phyloP scores from a whole-genome alignment of 1,140 invertebrate genomes.

The Eueides isabella region DNA sequence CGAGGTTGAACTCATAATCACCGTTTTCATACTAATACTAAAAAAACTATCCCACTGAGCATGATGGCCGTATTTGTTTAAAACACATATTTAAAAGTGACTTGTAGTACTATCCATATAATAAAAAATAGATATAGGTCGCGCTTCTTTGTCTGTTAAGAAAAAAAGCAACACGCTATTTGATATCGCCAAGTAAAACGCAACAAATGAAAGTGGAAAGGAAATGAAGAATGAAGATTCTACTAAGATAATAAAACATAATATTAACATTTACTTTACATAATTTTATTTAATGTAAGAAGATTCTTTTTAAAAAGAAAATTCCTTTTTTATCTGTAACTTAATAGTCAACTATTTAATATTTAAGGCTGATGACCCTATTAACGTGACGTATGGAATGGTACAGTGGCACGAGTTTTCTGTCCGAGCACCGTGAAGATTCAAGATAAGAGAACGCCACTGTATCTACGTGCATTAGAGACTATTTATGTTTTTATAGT shows the following conservation, averaged over 20 bases:
- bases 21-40: no score
- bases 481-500: slow-evolving; percentile 6
- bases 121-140: no score
- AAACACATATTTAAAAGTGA: no score
- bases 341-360: background rate
- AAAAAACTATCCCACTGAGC: no score
- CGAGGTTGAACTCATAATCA: no score
- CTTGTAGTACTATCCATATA: no score
- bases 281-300: background rate
- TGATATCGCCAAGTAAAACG: background rate
- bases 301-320: background rate
- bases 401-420: slow-evolving; percentile 5
- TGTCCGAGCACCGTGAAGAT: slow-evolving; percentile 14
- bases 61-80: no score
- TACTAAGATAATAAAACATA: background rate
- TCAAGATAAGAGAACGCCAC: background rate
- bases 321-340: background rate
- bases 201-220: background rate
- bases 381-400: slow-evolving; percentile 3
- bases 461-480: slow-evolving; percentile 5
- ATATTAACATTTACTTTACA: background rate
- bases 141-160: no score
- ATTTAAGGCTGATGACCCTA: slow-evolving; percentile 14
- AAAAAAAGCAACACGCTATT: no score
- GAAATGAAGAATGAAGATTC: background rate